A percentile compares a stretch with the other conserved stretches of the same genome.
Evolutionary conservation across 2,113 vertebrate species (phyloP).

Genomic region (Lutjanus erythropterus): DNA sequence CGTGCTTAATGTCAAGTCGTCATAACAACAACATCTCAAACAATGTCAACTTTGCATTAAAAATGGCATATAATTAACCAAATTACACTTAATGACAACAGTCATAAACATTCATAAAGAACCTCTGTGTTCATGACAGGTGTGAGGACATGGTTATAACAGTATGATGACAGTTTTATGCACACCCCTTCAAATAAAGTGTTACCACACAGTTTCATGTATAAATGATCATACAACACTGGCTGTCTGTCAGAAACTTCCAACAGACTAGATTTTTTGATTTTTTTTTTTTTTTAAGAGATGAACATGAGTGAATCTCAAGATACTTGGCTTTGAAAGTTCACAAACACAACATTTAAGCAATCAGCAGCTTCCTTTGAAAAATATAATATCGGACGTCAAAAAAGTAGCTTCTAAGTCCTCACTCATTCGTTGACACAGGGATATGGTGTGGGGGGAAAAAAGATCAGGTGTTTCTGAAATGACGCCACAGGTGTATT

Average conservation of each 20-base stretch:
- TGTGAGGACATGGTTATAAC: no score
- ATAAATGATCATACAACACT: slow-evolving; percentile 19
- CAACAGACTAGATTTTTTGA: background rate
- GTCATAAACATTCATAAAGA: no score
- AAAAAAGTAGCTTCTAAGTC: slow-evolving; percentile 27
- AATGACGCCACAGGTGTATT: slow-evolving; percentile 30
- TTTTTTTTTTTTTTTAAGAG: background rate
- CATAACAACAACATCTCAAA: no score
- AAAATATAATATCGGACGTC: slow-evolving; percentile 39
- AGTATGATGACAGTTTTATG: no score
- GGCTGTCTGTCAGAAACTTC: slow-evolving; percentile 12
- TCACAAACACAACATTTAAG: slow-evolving; percentile 55
- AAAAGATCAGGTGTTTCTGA: slow-evolving; percentile 9
- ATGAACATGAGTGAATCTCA: slow-evolving; percentile 22
- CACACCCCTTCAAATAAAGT: no score
- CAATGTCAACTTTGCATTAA: no score
- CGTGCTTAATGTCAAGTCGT: no score
- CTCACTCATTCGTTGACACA: slow-evolving; percentile 13
- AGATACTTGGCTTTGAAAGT: slow-evolving; percentile 53
- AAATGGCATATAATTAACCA: no score
- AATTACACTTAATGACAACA: no score
- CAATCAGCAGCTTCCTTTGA: slow-evolving; percentile 54
- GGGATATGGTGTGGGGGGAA: background rate
- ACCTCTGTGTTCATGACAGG: no score
- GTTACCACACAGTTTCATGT: no score